Percentiles rank a stretch among this genome's conserved stretches.
Conservation (phyloP, 2,888 invertebrate species). For the Syrista parreyssii region DNA sequence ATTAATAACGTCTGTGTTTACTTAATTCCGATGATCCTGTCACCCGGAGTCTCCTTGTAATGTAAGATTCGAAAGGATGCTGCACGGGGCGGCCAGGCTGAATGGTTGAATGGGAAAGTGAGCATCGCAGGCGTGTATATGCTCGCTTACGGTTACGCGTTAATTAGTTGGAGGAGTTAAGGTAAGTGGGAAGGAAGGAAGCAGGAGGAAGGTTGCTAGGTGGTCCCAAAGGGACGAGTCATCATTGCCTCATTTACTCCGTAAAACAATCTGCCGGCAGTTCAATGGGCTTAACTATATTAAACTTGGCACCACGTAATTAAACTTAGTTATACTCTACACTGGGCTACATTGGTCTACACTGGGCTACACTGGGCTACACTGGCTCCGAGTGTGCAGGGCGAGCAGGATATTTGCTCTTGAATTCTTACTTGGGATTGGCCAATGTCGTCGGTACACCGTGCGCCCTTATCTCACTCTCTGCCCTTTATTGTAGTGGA, state of each 20-base stretch:
- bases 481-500: too few relatives aligned
- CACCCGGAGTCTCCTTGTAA: too few relatives aligned
- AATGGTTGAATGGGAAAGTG: background rate
- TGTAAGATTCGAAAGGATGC: constrained; percentile 24
- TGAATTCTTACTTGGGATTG: too few relatives aligned
- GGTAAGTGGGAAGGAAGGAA: background rate
- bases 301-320: constrained; percentile 61
- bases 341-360: too few relatives aligned
- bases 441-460: too few relatives aligned
- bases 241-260: constrained; percentile 64
- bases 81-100: constrained; percentile 16
- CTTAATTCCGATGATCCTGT: too few relatives aligned
- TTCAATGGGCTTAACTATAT: constrained; percentile 58
- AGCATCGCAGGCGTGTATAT: background rate
- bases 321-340: constrained; percentile 49
- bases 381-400: too few relatives aligned
- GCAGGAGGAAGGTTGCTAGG: constrained; percentile 28
- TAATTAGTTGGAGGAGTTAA: constrained; percentile 50
- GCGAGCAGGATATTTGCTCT: too few relatives aligned
- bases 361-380: too few relatives aligned
- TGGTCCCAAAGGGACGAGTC: constrained; percentile 61
- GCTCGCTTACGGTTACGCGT: constrained; percentile 40
- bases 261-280: constrained; percentile 60
- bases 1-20: too few relatives aligned
- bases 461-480: too few relatives aligned